Percentiles rank a stretch among this genome's conserved stretches.
Evolutionary conservation across 2,113 vertebrate species (phyloP).

Genomic region (Bubalus kerabau): DNA sequence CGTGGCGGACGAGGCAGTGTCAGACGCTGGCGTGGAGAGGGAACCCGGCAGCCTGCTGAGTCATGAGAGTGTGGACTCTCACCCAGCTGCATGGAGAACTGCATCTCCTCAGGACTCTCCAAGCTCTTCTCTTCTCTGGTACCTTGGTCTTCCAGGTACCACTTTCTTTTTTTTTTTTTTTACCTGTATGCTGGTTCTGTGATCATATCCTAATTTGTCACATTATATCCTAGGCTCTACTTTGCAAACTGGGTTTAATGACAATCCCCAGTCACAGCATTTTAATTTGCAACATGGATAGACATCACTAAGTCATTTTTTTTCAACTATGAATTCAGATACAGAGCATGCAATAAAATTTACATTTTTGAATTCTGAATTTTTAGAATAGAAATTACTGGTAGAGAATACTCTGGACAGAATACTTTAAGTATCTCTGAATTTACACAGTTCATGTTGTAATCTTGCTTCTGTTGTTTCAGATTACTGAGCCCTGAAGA

Average conservation of each 20-base stretch:
- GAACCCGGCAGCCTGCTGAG: accelerated
- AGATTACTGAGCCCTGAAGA: not conserved
- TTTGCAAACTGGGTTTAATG: not conserved
- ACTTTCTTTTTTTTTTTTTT: not conserved
- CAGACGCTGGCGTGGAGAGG: accelerated
- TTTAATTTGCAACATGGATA: not conserved
- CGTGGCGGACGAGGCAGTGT: accelerated
- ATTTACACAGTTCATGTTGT: not conserved
- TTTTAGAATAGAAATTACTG: not conserved
- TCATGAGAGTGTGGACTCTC: accelerated
- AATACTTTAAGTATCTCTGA: not conserved
- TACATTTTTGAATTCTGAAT: not conserved
- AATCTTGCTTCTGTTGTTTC: not conserved
- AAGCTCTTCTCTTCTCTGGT: no score
- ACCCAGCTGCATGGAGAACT: not conserved
- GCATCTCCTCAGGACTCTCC: not conserved
- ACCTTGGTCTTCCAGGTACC: not conserved
- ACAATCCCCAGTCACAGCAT: not conserved
- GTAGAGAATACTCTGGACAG: not conserved
- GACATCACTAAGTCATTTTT: not conserved
- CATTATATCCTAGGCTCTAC: not conserved
- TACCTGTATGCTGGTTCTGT: not conserved
- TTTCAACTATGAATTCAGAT: not conserved
- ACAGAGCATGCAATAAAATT: not conserved
- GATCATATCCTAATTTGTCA: not conserved